Evolutionary conservation across 2,888 invertebrate species (phyloP).

Genomic region (Phaedon cochleariae): DNA sequence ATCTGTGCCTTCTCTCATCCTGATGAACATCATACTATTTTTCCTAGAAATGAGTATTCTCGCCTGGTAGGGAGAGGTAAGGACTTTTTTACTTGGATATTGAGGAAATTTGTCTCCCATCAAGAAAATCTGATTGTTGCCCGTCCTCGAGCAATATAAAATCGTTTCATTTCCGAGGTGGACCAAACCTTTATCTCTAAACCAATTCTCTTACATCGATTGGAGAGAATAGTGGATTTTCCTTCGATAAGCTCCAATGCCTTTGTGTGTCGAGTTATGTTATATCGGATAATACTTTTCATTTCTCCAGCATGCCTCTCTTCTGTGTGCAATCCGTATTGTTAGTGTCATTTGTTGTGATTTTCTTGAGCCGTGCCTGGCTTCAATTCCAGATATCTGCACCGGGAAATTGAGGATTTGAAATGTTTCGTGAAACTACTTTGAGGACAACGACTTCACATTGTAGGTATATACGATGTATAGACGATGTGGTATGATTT

Average conservation of each 20-base stretch:
- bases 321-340: not conserved
- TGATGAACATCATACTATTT: no score
- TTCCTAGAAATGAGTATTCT: no score
- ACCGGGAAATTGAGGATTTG: not conserved
- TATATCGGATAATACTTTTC: not conserved
- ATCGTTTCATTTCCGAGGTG: not conserved
- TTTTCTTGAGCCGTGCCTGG: not conserved
- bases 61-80: no score
- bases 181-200: not conserved
- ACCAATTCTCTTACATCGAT: constrained; percentile 6
- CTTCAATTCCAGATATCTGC: not conserved
- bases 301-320: not conserved
- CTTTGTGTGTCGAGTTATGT: constrained; percentile 5
- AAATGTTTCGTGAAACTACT: not conserved
- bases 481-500: no score
- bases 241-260: constrained; percentile 10
- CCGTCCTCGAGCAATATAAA: not conserved
- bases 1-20: no score
- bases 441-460: not conserved
- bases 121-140: not conserved
- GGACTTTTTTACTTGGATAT: not conserved
- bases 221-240: constrained; percentile 14
- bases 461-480: not conserved
- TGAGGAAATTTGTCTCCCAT: not conserved
- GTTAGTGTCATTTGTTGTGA: not conserved